Percentiles rank a stretch among this genome's conserved stretches.
Conservation (phyloP, 2,113 vertebrate genomes). For the Elachura formosa region DNA sequence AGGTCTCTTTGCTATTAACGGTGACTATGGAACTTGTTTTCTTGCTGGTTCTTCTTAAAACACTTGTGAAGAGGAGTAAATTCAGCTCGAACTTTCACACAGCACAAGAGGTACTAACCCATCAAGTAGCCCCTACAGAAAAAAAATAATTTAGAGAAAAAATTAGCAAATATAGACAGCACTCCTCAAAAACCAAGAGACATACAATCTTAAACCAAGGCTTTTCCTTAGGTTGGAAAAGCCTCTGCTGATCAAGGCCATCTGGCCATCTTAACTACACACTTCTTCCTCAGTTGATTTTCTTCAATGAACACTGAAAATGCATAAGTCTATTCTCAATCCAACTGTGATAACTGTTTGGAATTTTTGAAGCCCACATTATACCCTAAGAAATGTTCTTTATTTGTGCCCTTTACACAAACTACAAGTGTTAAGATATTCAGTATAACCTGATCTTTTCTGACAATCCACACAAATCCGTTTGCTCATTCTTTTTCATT, state of each 20-base stretch:
- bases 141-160: neutral
- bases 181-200: neutral
- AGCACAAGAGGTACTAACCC: conserved; percentile 75
- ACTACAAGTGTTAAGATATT: neutral
- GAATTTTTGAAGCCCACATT: neutral
- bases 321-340: neutral
- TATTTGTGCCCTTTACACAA: neutral
- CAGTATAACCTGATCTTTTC: neutral
- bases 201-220: neutral
- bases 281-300: neutral
- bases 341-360: neutral
- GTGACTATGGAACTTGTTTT: neutral
- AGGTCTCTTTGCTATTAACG: neutral
- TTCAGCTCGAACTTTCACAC: neutral
- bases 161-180: neutral
- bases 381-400: neutral
- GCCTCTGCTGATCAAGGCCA: neutral
- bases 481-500: neutral
- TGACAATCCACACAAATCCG: neutral
- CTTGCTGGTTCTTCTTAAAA: conserved; percentile 24
- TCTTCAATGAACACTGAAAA: neutral
- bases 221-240: neutral
- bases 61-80: conserved; percentile 29
- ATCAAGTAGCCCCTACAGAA: conserved; percentile 90
- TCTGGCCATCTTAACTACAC: neutral